These are phyloP conservation scores for Riparia riparia DNA, from an alignment of 2,113 vertebrate species.

Conservation along the genomic window DNA sequence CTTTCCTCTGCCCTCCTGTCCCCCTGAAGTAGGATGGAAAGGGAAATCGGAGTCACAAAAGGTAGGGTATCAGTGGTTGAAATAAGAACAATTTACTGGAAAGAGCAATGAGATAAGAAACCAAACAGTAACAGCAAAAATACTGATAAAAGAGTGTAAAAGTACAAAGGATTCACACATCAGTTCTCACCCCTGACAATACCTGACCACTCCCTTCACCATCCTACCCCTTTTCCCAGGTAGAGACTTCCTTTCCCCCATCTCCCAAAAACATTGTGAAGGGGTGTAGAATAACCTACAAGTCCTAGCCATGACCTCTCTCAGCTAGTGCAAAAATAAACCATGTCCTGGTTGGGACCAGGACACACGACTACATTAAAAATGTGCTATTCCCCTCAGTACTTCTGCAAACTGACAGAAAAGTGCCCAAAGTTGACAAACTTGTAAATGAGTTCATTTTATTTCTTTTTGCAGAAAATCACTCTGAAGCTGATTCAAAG, in stretches of 20 bases:
- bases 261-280: neutral
- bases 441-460: neutral
- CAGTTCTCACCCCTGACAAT: neutral
- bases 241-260: neutral
- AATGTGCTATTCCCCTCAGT: neutral
- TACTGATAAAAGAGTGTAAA: neutral
- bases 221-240: neutral
- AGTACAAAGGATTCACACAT: accelerated
- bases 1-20: accelerated
- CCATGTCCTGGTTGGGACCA: neutral
- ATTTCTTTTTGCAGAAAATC: neutral
- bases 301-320: neutral
- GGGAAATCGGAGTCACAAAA: neutral
- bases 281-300: neutral
- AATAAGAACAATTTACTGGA: neutral
- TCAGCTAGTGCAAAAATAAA: neutral
- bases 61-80: neutral
- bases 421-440: neutral
- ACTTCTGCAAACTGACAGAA: neutral
- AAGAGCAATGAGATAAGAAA: neutral
- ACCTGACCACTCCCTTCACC: neutral
- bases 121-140: neutral
- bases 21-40: neutral
- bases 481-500: neutral
- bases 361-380: neutral